Percentiles rank a stretch among this genome's conserved stretches.
Evolutionary conservation across 2,888 invertebrate species (phyloP).

Genomic region (Galerucella nymphaeae): DNA sequence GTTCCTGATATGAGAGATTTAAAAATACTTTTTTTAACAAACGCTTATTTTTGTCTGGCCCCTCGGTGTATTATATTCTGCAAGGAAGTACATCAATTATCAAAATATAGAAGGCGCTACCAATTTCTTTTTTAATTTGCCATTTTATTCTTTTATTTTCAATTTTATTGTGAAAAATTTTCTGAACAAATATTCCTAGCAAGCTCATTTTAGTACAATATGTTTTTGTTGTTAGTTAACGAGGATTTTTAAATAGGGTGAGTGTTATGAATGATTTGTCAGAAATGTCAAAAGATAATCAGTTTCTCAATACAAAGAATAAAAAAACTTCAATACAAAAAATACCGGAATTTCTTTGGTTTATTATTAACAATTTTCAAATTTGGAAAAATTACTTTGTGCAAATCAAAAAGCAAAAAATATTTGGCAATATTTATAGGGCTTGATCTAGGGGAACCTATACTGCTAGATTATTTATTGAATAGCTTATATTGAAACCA

Average conservation of each 20-base stretch:
- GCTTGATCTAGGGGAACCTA: too few relatives aligned
- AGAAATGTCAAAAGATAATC: conserved; percentile 17
- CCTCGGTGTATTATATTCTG: background rate
- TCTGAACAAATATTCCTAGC: conserved; percentile 14
- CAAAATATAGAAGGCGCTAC: background rate
- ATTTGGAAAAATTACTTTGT: background rate
- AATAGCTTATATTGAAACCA: too few relatives aligned
- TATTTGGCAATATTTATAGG: too few relatives aligned
- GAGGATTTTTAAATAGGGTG: conserved; percentile 41
- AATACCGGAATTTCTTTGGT: background rate
- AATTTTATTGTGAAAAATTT: conserved; percentile 12
- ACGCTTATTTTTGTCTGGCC: background rate
- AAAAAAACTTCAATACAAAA: background rate
- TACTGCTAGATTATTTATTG: too few relatives aligned
- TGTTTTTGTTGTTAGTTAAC: conserved; percentile 43
- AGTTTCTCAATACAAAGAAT: conserved; percentile 6
- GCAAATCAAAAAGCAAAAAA: too few relatives aligned
- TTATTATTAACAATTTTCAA: background rate
- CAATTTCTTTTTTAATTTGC: background rate
- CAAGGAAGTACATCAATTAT: conserved; percentile 15
- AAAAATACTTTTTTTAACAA: background rate
- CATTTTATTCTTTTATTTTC: background rate
- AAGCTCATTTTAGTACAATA: conserved; percentile 24
- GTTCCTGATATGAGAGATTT: too few relatives aligned
- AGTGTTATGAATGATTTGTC: conserved; percentile 38